Conservation (phyloP, 2,888 invertebrate genomes). For the Phasia obesa region DNA sequence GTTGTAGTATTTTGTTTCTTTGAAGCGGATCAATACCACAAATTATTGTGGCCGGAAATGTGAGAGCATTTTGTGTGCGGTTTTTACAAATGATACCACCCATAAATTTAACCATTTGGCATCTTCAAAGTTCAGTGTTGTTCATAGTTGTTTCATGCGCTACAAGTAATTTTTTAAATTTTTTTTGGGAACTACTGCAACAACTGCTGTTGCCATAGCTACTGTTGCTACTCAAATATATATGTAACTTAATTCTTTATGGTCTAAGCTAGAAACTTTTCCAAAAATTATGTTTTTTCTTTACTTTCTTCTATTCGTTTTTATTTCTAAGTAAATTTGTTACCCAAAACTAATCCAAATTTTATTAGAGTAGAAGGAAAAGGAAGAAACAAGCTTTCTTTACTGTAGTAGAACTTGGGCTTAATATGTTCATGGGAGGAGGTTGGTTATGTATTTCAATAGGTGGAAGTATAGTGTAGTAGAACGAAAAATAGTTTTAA, state of each 20-base stretch:
- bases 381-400: conserved; percentile 3
- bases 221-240: conserved; percentile 5
- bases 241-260: conserved; percentile 33
- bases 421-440: conserved; percentile 41
- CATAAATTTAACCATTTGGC: conserved; percentile 66
- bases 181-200: conserved; percentile 18
- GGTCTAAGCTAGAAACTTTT: conserved; percentile 58
- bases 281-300: conserved; percentile 39
- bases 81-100: conserved; percentile 62
- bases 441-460: background rate
- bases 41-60: conserved; percentile 69
- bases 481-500: conserved; percentile 43
- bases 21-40: conserved; percentile 66
- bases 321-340: conserved; percentile 40
- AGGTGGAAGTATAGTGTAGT: conserved; percentile 12
- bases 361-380: background rate
- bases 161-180: conserved; percentile 48
- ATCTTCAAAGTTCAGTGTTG: conserved; percentile 49
- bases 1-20: conserved; percentile 25
- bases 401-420: conserved; percentile 54
- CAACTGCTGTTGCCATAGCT: conserved; percentile 39
- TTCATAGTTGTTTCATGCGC: conserved; percentile 48
- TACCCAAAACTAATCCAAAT: conserved; percentile 35
- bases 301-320: background rate
- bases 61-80: conserved; percentile 64